Evolutionary conservation across 2,888 invertebrate species (phyloP).

Genomic region (Chalcosyrphus nemorum): DNA sequence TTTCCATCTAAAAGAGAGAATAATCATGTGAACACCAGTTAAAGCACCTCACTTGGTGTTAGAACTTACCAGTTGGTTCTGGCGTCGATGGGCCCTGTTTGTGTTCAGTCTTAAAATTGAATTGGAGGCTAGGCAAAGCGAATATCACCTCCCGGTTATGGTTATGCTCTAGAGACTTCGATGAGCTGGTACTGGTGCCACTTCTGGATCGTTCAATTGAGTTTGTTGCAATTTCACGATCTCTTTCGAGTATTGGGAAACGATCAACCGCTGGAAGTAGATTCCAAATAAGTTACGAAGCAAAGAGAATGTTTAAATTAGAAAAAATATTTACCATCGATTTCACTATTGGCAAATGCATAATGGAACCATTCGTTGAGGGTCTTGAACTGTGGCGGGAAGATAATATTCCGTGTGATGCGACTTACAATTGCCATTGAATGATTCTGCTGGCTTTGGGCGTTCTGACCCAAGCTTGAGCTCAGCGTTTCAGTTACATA

Average conservation of each 20-base stretch:
- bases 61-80: constrained; percentile 84
- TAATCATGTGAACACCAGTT: not conserved
- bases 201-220: constrained; percentile 84
- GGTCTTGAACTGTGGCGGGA: constrained; percentile 97
- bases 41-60: not conserved
- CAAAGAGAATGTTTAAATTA: not conserved
- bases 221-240: constrained; percentile 85
- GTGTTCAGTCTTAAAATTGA: constrained; percentile 96
- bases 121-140: constrained; percentile 94
- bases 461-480: constrained; percentile 91
- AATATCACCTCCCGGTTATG: constrained; percentile 98
- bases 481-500: constrained; percentile 95
- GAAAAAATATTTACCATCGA: constrained; percentile 88
- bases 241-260: constrained; percentile 94
- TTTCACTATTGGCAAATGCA: constrained; percentile 96
- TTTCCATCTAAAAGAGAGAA: constrained; percentile 85
- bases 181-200: constrained; percentile 80
- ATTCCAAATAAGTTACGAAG: constrained; percentile 13
- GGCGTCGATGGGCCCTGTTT: constrained; percentile 90
- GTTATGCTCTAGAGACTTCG: constrained; percentile 89
- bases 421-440: constrained; percentile 97
- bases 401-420: constrained; percentile 94
- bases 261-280: constrained; percentile 90
- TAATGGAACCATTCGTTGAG: constrained; percentile 98
- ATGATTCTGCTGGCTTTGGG: constrained; percentile 88